phyloP scores from a whole-genome alignment of 2,113 vertebrate species.

The Arothron firmamentum region DNA sequence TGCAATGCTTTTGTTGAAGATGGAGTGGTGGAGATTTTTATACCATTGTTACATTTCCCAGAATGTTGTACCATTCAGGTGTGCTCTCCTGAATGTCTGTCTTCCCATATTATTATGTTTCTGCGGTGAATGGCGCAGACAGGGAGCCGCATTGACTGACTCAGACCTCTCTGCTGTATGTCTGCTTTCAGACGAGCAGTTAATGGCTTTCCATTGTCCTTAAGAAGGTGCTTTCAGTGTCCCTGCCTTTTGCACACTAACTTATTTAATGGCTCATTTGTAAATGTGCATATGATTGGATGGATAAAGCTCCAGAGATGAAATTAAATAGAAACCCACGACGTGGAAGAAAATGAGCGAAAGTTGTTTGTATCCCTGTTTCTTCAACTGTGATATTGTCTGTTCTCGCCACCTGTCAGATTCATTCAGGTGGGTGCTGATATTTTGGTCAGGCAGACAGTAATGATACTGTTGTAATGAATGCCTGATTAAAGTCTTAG shows the following conservation, averaged over 20 bases:
- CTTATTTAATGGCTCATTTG: slow-evolving; percentile 30
- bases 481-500: slow-evolving; percentile 62
- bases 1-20: slow-evolving; percentile 40
- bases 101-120: slow-evolving; percentile 41
- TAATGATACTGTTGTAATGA: slow-evolving; percentile 66
- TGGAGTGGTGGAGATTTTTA: slow-evolving; percentile 43
- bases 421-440: slow-evolving; percentile 37
- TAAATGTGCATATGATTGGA: slow-evolving; percentile 15
- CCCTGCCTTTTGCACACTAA: slow-evolving; percentile 9
- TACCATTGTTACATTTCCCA: slow-evolving; percentile 48
- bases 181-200: slow-evolving; percentile 52
- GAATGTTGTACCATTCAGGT: slow-evolving; percentile 43
- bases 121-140: slow-evolving; percentile 27
- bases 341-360: slow-evolving; percentile 7
- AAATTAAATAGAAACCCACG: slow-evolving; percentile 41
- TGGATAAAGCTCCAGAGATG: slow-evolving; percentile 12
- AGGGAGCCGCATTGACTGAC: slow-evolving; percentile 27
- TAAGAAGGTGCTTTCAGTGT: slow-evolving; percentile 41
- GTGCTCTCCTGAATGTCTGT: slow-evolving; percentile 52
- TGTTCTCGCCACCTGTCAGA: slow-evolving; percentile 17
- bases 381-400: slow-evolving; percentile 21
- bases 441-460: slow-evolving; percentile 35
- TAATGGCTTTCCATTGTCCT: slow-evolving; percentile 52
- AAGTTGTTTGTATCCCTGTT: slow-evolving; percentile 43
- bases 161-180: slow-evolving; percentile 24